Base-by-base conservation (phyloP, 2,113 vertebrate genomes). In the Macquaria ambigua region DNA sequence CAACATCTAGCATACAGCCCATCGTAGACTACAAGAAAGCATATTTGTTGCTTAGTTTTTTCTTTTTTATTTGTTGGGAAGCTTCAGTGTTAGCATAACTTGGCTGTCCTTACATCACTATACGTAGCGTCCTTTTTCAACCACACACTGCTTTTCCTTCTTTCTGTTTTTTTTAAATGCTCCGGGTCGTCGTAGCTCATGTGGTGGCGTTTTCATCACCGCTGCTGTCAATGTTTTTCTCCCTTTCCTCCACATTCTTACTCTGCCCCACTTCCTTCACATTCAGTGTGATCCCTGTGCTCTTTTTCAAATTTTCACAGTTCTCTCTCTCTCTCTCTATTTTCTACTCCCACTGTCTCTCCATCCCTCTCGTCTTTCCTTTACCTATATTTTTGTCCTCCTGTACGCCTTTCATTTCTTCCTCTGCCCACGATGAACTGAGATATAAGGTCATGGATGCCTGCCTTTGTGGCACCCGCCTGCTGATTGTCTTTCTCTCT, bases 401-500 rank as follows among this genome's bases (percentile, higher is more conserved):
- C 85, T 86, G 80, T 77, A 89, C 86, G 83, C 85, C 78, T 84
- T 85, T 90, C 39, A 82, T 90, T 91, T 92, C 81, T 70, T 81
- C 80, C 81, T 77, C 64, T 81, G 50, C 69, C 85, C 73, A 58
- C 82, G 84, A 85, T 91, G 93, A 92, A 92, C 81, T 74, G 82
- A 89, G 86, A 92, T 88, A 88, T 92, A 91, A 93, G 95, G 95
- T 97, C 97, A 97, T 94, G 96, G 97, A 97, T 96, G 96, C 86
- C 88, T 90, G 91, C 96, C 96, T 96, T 96, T 95, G 95, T 94
- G 97, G 73, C 88, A 86, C 89, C 84, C 95, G 95, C 95, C 95
- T 95, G 96, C 85, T 97, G 97, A 97, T 97, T 97, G 97, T 97
- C 96, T 97, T 94, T 95, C 94, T 91, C 94, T 95, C 62, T 52